A percentile compares a stretch with the other conserved stretches of the same genome.
Conservation (phyloP, 2,113 vertebrate species). For the Crotophaga sulcirostris region DNA sequence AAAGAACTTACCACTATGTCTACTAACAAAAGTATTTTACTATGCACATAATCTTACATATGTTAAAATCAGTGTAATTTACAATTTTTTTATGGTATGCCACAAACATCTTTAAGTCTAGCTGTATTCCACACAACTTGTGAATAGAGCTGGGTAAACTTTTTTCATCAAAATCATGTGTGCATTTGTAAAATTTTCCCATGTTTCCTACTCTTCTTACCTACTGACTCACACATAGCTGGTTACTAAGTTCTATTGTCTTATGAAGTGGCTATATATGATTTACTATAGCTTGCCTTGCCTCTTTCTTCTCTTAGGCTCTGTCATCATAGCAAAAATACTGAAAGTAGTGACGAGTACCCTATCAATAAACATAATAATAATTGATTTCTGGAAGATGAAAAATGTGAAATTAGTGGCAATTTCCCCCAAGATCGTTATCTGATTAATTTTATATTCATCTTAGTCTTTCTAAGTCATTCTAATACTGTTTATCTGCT, state of each 20-base stretch:
- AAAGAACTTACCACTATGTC: background rate
- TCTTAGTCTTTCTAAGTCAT: constrained; percentile 71
- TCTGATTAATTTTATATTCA: constrained; percentile 81
- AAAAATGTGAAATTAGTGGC: constrained; percentile 82
- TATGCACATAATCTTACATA: background rate
- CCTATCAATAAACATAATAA: constrained; percentile 84
- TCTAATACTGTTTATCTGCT: constrained; percentile 61
- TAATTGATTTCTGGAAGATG: constrained; percentile 82
- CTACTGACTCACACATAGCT: background rate
- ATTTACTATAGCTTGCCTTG: constrained; percentile 28
- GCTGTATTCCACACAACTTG: background rate
- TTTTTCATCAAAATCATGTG: background rate
- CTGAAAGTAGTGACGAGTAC: constrained; percentile 76
- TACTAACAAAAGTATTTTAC: background rate
- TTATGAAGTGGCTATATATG: constrained; percentile 33
- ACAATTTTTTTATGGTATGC: background rate
- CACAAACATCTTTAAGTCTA: background rate
- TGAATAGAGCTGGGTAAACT: background rate
- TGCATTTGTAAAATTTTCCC: background rate
- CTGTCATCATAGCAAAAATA: constrained; percentile 64
- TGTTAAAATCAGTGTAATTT: background rate
- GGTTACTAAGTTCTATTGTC: background rate
- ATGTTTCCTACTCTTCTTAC: background rate
- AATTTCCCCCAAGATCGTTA: constrained; percentile 72
- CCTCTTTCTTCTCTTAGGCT: constrained; percentile 52